Evolutionary conservation across 1,140 invertebrate species (phyloP).

Genomic region (Drosophila watanabei): DNA sequence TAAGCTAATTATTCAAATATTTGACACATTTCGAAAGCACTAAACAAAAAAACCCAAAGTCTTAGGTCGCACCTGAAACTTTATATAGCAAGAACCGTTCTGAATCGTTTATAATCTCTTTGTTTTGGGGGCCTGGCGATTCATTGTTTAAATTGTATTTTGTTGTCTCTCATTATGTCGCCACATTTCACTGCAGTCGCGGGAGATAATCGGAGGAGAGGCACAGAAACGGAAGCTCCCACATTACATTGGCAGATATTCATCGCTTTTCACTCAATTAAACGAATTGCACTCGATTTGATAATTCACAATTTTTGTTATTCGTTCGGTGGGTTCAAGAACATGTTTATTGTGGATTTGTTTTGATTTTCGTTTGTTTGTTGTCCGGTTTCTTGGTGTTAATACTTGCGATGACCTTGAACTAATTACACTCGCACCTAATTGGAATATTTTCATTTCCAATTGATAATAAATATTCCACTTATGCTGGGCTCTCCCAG

Average conservation of each 20-base stretch:
- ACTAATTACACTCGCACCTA: conserved; percentile 52
- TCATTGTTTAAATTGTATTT: conserved; percentile 27
- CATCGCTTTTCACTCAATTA: conserved; percentile 38
- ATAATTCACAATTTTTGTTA: conserved; percentile 14
- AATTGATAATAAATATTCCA: conserved; percentile 64
- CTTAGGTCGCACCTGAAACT: not conserved
- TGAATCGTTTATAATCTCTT: not conserved
- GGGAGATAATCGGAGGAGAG: conserved; percentile 35
- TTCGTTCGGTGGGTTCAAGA: conserved; percentile 34
- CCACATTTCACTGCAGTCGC: conserved; percentile 12
- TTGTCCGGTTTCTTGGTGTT: conserved; percentile 10
- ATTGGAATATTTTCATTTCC: conserved; percentile 44
- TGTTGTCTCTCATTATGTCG: not conserved
- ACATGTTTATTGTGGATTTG: conserved; percentile 48
- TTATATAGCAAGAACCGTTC: not conserved
- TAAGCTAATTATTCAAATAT: not conserved
- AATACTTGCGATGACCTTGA: conserved; percentile 63
- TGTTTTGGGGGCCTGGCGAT: conserved; percentile 35
- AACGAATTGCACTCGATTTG: conserved; percentile 51
- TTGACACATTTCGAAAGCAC: not conserved
- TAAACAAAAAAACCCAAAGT: not conserved
- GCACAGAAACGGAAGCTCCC: conserved; percentile 20
- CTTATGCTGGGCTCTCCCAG: conserved; percentile 56
- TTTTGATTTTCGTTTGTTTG: conserved; percentile 42
- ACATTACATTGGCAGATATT: not conserved